Evolutionary conservation across 1,140 invertebrate genomes (phyloP).

Genomic region (Teleogryllus occipitalis): DNA sequence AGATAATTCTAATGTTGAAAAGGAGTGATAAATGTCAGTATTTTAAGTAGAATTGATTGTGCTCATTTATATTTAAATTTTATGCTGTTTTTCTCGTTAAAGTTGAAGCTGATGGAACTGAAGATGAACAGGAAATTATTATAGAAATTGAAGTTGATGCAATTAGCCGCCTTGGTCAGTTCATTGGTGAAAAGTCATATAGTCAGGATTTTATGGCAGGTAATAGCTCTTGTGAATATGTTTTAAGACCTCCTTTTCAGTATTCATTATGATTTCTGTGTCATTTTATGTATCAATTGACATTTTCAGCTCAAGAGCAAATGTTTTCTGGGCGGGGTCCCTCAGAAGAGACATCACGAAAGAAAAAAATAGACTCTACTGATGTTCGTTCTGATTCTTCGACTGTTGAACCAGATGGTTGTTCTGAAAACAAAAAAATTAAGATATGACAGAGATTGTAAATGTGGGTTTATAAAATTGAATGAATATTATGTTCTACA

Average conservation of each 20-base stretch:
- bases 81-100: neutral
- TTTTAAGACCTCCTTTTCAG: neutral
- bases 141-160: conserved; percentile 42
- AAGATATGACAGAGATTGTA: too few species aligned
- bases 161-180: conserved; percentile 44
- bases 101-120: conserved; percentile 33
- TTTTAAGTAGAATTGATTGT: too few species aligned
- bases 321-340: neutral
- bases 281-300: neutral
- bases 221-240: neutral
- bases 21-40: too few species aligned
- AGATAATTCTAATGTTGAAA: too few species aligned
- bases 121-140: conserved; percentile 37
- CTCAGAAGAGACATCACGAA: neutral
- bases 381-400: too few species aligned
- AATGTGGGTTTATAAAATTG: too few species aligned
- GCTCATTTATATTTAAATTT: too few species aligned
- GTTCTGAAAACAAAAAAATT: too few species aligned
- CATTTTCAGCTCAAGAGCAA: neutral
- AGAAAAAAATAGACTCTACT: too few species aligned
- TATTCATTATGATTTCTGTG: neutral
- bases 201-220: conserved; percentile 38
- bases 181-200: conserved; percentile 49
- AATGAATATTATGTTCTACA: too few species aligned
- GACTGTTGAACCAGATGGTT: too few species aligned